phyloP scores from a whole-genome alignment of 2,797 vertebrate genomes.

The Aulostomus chinensis region DNA sequence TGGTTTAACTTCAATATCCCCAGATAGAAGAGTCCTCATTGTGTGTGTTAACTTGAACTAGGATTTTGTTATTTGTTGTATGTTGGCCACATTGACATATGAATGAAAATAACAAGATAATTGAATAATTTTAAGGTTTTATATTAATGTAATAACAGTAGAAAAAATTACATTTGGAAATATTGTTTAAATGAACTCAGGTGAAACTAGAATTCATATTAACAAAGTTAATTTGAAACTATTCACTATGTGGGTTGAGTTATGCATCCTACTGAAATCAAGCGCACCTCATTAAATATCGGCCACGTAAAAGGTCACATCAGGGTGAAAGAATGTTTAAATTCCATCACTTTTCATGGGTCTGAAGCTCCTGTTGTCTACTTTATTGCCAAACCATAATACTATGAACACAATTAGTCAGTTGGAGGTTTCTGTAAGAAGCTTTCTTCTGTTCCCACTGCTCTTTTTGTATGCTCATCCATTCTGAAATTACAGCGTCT shows the following conservation, averaged over 20 bases:
- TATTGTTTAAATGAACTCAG: not conserved
- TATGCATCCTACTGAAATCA: no score
- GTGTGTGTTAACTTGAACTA: no score
- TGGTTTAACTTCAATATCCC: no score
- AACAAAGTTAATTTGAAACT: no score
- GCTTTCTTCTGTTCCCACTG: constrained; percentile 22
- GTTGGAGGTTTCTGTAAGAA: constrained; percentile 16
- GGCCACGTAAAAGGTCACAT: not conserved
- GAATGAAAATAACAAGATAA: no score
- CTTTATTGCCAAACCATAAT: not conserved
- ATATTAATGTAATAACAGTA: no score
- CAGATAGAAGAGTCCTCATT: no score
- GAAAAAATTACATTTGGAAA: no score
- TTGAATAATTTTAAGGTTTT: no score
- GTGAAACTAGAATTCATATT: not conserved
- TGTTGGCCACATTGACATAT: no score
- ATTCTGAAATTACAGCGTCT: constrained; percentile 31
- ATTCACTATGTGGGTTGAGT: no score
- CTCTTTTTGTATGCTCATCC: constrained; percentile 37
- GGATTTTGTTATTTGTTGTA: no score
- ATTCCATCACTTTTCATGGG: not conserved
- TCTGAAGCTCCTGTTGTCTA: constrained; percentile 3
- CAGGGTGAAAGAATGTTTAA: not conserved
- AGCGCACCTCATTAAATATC: not conserved
- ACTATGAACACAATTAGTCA: constrained; percentile 14